Evolutionary conservation across 1,140 invertebrate genomes (phyloP).

Genomic region (Maniola jurtina): DNA sequence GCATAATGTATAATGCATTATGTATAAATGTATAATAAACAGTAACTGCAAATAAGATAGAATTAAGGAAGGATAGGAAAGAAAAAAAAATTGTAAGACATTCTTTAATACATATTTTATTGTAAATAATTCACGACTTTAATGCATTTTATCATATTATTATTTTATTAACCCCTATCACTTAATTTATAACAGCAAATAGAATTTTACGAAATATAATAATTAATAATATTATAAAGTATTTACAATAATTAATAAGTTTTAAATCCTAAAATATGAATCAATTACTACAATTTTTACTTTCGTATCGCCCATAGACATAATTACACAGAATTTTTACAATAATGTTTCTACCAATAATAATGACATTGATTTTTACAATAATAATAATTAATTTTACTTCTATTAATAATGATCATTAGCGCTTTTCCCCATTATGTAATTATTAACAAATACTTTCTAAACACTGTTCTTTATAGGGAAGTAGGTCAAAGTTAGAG

Average conservation of each 20-base stretch:
- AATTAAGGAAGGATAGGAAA: no score
- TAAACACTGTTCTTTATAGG: conserved; percentile 13
- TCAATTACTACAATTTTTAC: not conserved
- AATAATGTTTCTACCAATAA: conserved; percentile 6
- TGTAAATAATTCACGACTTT: not conserved
- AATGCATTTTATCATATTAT: not conserved
- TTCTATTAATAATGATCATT: conserved; percentile 41
- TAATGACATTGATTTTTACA: conserved; percentile 31
- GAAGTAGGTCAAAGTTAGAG: conserved; percentile 4
- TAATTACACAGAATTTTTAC: conserved; percentile 30
- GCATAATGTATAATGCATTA: no score
- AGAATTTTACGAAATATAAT: conserved; percentile 1
- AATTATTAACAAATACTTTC: conserved; percentile 30
- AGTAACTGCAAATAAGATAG: no score
- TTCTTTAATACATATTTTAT: no score
- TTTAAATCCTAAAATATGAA: conserved; percentile 5
- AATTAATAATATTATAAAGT: not conserved
- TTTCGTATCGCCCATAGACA: conserved; percentile 9
- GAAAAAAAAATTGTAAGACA: no score
- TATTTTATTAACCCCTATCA: not conserved
- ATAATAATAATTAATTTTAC: not conserved
- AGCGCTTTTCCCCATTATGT: conserved; percentile 67
- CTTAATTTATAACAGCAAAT: conserved; percentile 11
- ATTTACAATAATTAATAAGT: conserved; percentile 13
- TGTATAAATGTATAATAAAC: no score